Base-by-base conservation (phyloP, 2,113 vertebrate species). In the Columba livia region DNA sequence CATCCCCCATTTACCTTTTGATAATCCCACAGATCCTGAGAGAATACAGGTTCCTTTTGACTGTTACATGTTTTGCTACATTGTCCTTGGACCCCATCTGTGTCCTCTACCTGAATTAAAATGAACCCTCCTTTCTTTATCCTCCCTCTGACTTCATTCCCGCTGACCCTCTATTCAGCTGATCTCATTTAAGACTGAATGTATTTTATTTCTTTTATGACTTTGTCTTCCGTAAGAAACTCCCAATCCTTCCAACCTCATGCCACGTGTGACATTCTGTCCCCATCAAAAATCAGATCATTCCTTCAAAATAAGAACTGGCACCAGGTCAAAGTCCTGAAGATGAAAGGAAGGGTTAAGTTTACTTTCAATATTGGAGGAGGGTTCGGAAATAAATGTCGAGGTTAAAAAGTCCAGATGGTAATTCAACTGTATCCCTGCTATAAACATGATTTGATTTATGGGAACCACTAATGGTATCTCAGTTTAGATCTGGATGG, bases 371-470 rank as follows among this genome's bases (percentile, higher is more conserved):
- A 96, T 98, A 98, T 97, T 89, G 97, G 91, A 94, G 97, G 95
- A 98, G 80, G 97, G 96, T 96, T 98, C 88, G 96, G 97, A 98
- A 98, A 98, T 98, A 98, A 98, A 98, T 98, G 98, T 98, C 97
- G 92, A 98, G 98, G 98, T 98, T 98, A 98, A 98, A 98, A 98
- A 98, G 98, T 98, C 98, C 98, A 98, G 98, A 98, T 98, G 98
- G 98, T 97, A 98, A 98, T 98, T 98, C 98, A 97, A 97, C 98
- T 98, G 98, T 98, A 98, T 98, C 98, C 98, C 96, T 88, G 94
- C 97, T 98, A 98, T 98, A 98, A 98, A 98, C 98, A 98, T 79
- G 92, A 95, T 96, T 96, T 98, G 98, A 98, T 98, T 98, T 98
- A 98, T 98, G 97, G 92, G 95, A 97, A 97, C 94, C 97, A 97